These are phyloP conservation scores for Tetranychus cinnabarinus DNA, from an alignment of 1,140 invertebrate genomes.

Conservation along the genomic window DNA sequence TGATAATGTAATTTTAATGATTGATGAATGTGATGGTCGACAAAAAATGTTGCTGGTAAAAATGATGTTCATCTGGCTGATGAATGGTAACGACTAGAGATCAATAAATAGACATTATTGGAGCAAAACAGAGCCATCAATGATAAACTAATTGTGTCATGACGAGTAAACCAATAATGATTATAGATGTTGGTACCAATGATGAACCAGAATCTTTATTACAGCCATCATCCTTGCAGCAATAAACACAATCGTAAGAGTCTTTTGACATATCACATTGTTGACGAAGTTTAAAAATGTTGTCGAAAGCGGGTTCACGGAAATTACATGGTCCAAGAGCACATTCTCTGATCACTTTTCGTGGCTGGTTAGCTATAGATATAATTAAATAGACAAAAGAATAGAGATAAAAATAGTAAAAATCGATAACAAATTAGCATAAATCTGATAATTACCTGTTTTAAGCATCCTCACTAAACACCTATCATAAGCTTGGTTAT, in stretches of 20 bases:
- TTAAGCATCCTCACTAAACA: constrained; percentile 27
- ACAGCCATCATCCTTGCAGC: constrained; percentile 15
- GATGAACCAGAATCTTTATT: constrained; percentile 12
- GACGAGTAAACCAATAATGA: not conserved
- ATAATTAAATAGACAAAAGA: not conserved
- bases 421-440: not conserved
- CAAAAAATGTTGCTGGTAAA: too few species aligned
- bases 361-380: constrained; percentile 20
- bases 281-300: constrained; percentile 10
- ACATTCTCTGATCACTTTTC: constrained; percentile 24
- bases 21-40: too few species aligned
- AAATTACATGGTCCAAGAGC: constrained; percentile 27
- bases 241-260: constrained; percentile 12
- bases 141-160: too few species aligned
- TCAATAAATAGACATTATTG: too few species aligned
- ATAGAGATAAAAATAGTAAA: constrained; percentile 1
- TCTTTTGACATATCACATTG: constrained; percentile 22
- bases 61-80: too few species aligned
- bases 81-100: too few species aligned
- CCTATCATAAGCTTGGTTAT: constrained; percentile 21
- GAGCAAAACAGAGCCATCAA: too few species aligned
- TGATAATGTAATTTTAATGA: too few species aligned
- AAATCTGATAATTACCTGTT: constrained; percentile 20
- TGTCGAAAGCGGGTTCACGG: constrained; percentile 20
- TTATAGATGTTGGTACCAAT: not conserved